Percentiles rank a stretch among this genome's conserved stretches.
Conservation (phyloP, 2,797 vertebrate species). For the Lagodon rhomboides region DNA sequence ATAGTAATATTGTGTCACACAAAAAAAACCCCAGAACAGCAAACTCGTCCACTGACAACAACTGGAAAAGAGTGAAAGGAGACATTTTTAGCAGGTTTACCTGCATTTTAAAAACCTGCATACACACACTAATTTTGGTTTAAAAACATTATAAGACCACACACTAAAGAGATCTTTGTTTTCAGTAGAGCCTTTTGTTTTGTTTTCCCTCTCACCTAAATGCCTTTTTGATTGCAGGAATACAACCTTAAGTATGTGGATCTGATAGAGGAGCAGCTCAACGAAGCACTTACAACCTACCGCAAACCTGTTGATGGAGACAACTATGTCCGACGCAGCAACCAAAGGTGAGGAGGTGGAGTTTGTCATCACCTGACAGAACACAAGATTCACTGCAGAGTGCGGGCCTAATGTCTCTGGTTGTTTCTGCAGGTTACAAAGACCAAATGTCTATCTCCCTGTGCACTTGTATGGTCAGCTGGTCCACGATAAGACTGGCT, state of each 20-base stretch:
- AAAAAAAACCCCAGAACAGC: too few species aligned
- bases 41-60: too few species aligned
- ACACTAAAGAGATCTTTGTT: background rate
- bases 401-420: constrained; percentile 18
- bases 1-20: background rate
- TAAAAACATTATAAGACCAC: background rate
- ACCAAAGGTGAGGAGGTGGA: constrained; percentile 91
- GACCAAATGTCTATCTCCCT: constrained; percentile 97
- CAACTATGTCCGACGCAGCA: constrained; percentile 98
- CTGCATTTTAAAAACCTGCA: too few species aligned
- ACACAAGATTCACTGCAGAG: background rate
- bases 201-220: constrained; percentile 2
- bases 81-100: too few species aligned
- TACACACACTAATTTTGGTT: too few species aligned
- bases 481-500: constrained; percentile 99
- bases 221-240: constrained; percentile 82
- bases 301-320: constrained; percentile 98
- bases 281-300: constrained; percentile 98
- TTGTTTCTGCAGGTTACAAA: constrained; percentile 90
- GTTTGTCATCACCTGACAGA: background rate
- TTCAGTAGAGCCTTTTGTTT: background rate
- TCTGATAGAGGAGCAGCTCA: constrained; percentile 97
- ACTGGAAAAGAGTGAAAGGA: too few species aligned
- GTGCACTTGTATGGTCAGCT: constrained; percentile 98
- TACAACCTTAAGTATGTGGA: constrained; percentile 99